Evolutionary conservation across 2,113 vertebrate genomes (phyloP).

Genomic region (Xyrauchen texanus): DNA sequence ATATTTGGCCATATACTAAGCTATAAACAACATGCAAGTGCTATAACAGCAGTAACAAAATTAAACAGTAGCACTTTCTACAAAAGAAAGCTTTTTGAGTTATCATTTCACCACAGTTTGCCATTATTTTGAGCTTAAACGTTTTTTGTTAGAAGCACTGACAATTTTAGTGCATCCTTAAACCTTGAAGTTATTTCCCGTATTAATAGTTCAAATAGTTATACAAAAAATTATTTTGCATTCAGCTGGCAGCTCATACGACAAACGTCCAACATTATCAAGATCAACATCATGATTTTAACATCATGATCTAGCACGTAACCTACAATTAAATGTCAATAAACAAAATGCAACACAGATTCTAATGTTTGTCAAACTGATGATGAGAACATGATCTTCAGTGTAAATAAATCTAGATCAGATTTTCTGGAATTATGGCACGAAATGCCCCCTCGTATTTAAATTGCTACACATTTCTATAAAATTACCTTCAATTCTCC

Average conservation of each 20-base stretch:
- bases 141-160: too few relatives aligned
- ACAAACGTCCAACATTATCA: neutral
- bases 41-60: neutral
- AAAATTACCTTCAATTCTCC: too few relatives aligned
- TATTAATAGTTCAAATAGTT: neutral
- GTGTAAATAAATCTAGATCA: neutral
- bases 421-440: neutral
- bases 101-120: too few relatives aligned
- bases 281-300: conserved; percentile 7
- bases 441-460: too few relatives aligned
- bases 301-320: neutral
- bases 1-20: neutral
- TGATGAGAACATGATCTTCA: neutral
- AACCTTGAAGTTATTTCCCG: neutral
- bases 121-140: neutral
- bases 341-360: neutral
- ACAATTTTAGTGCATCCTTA: neutral
- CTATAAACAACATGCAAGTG: neutral
- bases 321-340: conserved; percentile 1
- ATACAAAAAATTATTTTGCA: conserved; percentile 1
- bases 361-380: neutral
- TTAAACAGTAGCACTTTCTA: neutral
- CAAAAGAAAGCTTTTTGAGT: neutral
- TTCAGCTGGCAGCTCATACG: neutral
- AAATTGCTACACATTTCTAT: too few relatives aligned